Evolutionary conservation across 2,797 vertebrate genomes (phyloP), one percentile per base, ranked within the genome.

Genomic region (Protonibea diacanthus): DNA sequence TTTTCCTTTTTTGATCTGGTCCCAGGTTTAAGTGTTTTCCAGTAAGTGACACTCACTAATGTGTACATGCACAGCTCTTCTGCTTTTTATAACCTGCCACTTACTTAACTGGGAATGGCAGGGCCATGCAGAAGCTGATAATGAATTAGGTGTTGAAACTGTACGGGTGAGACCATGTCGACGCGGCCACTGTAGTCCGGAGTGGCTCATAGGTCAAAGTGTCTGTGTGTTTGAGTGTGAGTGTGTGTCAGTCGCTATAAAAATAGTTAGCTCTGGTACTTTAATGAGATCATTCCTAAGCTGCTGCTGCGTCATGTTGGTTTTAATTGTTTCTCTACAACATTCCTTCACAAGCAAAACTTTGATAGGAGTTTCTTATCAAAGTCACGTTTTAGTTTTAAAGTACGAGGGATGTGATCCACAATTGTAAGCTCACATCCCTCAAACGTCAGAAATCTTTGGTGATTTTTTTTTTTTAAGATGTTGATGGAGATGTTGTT

Each of bases 61-160:
- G 72, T 86, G 81, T 74, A 68, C 76, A 83, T 60, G 81, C 48
- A 38, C 75, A 71, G 73, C 84, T 89, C 88, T 51, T 78, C 78
- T 83, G 88, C 92, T 95, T 94, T 95, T 95, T 92, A 93, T 95
- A 95, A 88, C 92, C 83, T 61, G 69, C 81, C 94, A 92, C 93
- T 94, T 91, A 85, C 86, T 85, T 88, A 83, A 86, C 86, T 80
- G 87, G 91, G 81, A 91, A 92, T 86, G 85, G 88, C 89, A 68
- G 87, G 81, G 88, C 88, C 88, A 83, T 89, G 86, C 92, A 90
- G 91, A 81, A 61, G 81, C 88, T 92, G 91, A 95, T 95, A 95
- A 95, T 94, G 88, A 92, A 95, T 94, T 94, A 92, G 94, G 94
- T 95, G 95, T 94, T 95, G 95, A 95, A 93, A 94, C 80, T 70